Base-by-base conservation (phyloP, 1,140 invertebrate genomes). In the Globodera rostochiensis region DNA sequence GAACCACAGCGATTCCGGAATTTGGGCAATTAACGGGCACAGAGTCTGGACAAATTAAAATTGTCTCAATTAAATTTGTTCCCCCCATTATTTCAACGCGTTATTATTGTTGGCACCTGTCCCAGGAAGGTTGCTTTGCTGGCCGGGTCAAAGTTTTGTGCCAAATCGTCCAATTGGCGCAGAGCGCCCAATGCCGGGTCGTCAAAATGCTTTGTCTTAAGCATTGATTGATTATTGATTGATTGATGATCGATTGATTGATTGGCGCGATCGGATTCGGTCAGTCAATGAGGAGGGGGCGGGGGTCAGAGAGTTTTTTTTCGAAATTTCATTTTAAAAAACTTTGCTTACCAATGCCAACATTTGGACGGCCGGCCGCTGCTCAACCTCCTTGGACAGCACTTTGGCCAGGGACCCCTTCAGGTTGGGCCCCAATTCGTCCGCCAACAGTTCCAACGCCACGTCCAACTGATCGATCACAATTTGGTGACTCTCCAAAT, bases 401-500 rank as follows among this genome's bases (percentile, higher is more conserved):
- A 89, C 85, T 81, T 89, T 90, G 2, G 78, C 76, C 46, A 89
- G 79, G 8, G 80, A 82, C 73, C 85, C 83, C 53, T 83, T 84
- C 15, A 89, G 74, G 75, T 90, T 87, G 6, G 84, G 73, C 13
- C 88, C 87, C 19, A 89, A 77, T 77, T 89, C 85, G 45, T 84
- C 80, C 6, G 82, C 64, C 13, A 89, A 84, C 36, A 84, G 70
- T 36, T 89, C 79, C 50, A 89, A 75, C 0, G 88, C 88, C 47
- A 76, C 87, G 76, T 86, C 85, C 21, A 89, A 69, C 81, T 89
- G 84, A 77, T 91, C 91, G 11, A 91, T 74, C 75, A 91, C 90
- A 79, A 91, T 91, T 45, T 87, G 75, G 83, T 92, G 91, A 19
- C 86, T 87, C 74, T 89, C 87, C 36, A 90, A 82, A 75, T 89